phyloP scores from a whole-genome alignment of 2,888 invertebrate species.

The Microctonus brassicae region DNA sequence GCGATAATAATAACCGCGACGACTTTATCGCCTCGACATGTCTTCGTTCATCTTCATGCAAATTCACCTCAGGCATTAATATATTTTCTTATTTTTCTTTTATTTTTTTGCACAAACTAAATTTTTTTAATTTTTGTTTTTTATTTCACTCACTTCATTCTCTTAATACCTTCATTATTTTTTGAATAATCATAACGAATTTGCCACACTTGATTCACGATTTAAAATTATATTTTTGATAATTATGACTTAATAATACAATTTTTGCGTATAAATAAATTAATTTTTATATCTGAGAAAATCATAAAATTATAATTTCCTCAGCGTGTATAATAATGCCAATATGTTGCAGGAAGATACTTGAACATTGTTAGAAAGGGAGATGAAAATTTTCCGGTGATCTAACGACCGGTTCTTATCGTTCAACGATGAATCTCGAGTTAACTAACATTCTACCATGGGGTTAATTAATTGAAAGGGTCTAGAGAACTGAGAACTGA shows the following conservation, averaged over 20 bases:
- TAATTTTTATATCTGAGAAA: too few species aligned
- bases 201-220: too few species aligned
- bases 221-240: too few species aligned
- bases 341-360: background rate
- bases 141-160: too few species aligned
- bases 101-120: background rate
- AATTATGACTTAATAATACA: too few species aligned
- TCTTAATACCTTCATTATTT: too few species aligned
- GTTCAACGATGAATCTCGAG: conserved; percentile 62
- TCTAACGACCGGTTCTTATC: conserved; percentile 56
- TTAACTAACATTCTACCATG: conserved; percentile 55
- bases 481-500: conserved; percentile 47
- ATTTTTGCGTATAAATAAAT: too few species aligned
- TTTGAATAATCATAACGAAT: too few species aligned
- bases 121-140: too few species aligned
- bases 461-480: conserved; percentile 67
- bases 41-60: conserved; percentile 7
- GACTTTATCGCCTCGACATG: conserved; percentile 37
- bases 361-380: background rate
- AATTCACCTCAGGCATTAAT: conserved; percentile 8
- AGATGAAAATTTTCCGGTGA: conserved; percentile 9
- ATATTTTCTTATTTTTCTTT: background rate
- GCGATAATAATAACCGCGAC: conserved; percentile 44
- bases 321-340: too few species aligned
- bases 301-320: too few species aligned